Percentiles rank a stretch among this genome's conserved stretches.
Conservation (phyloP, 2,797 vertebrate genomes). For the Oreortyx pictus region DNA sequence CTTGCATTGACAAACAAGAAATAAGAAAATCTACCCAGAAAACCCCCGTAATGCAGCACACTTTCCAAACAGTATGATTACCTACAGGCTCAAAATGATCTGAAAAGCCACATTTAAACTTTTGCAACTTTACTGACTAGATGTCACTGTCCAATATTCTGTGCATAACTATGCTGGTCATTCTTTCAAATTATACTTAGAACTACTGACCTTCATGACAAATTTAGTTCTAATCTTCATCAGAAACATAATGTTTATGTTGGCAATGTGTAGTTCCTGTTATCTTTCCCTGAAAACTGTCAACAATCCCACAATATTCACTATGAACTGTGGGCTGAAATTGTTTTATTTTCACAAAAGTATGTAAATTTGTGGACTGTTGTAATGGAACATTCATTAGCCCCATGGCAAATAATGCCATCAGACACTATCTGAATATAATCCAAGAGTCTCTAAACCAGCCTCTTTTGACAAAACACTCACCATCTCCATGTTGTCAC, state of each 20-base stretch:
- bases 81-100: background rate
- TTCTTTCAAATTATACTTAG: background rate
- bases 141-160: background rate
- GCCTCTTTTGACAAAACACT: background rate
- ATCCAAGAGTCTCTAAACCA: background rate
- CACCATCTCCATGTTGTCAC: background rate
- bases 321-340: background rate
- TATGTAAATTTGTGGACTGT: background rate
- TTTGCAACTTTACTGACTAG: background rate
- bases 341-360: background rate
- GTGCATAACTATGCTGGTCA: background rate
- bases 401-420: background rate
- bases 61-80: background rate
- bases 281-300: background rate
- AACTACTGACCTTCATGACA: background rate
- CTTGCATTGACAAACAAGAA: background rate
- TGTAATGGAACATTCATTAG: background rate
- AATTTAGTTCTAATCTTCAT: background rate
- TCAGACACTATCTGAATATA: background rate
- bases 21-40: background rate
- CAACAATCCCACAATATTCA: background rate
- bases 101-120: background rate
- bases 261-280: background rate
- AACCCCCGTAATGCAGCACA: background rate
- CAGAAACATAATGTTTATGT: background rate